A percentile compares a stretch with the other conserved stretches of the same genome.
phyloP scores from a whole-genome alignment of 2,888 invertebrate species.

The Chloroclysta siterata region DNA sequence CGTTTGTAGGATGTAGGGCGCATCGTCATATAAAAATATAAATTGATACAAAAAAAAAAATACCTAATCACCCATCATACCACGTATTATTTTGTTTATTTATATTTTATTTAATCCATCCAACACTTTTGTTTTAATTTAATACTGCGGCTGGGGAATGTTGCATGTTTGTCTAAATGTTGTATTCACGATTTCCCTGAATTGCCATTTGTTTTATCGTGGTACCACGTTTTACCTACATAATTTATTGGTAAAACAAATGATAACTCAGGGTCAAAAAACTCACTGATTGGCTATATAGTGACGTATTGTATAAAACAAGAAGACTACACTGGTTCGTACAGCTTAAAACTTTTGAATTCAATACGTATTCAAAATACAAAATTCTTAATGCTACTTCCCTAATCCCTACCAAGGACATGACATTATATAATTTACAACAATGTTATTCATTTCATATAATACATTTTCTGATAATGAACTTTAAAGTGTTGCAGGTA shows the following conservation, averaged over 20 bases:
- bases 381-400: slow-evolving; percentile 19
- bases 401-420: slow-evolving; percentile 6
- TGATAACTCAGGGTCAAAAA: slow-evolving; percentile 53
- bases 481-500: slow-evolving; percentile 66
- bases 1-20: slow-evolving; percentile 49
- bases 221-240: slow-evolving; percentile 1
- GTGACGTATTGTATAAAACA: slow-evolving; percentile 42
- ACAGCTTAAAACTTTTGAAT: slow-evolving; percentile 22
- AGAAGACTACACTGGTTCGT: slow-evolving; percentile 56
- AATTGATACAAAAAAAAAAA: slow-evolving; percentile 53
- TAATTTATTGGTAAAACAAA: slow-evolving; percentile 35
- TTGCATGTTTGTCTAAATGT: slow-evolving; percentile 71
- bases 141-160: slow-evolving; percentile 83
- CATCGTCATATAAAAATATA: slow-evolving; percentile 45
- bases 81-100: slow-evolving; percentile 60
- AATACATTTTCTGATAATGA: slow-evolving; percentile 20
- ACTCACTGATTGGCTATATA: slow-evolving; percentile 58
- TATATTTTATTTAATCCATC: slow-evolving; percentile 74
- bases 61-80: slow-evolving; percentile 75
- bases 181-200: slow-evolving; percentile 57
- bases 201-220: slow-evolving; percentile 53
- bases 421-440: slow-evolving; percentile 12
- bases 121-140: slow-evolving; percentile 75
- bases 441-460: slow-evolving; percentile 14
- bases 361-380: slow-evolving; percentile 19